phyloP scores from a whole-genome alignment of 2,797 vertebrate genomes.

The Psittacula echo region DNA sequence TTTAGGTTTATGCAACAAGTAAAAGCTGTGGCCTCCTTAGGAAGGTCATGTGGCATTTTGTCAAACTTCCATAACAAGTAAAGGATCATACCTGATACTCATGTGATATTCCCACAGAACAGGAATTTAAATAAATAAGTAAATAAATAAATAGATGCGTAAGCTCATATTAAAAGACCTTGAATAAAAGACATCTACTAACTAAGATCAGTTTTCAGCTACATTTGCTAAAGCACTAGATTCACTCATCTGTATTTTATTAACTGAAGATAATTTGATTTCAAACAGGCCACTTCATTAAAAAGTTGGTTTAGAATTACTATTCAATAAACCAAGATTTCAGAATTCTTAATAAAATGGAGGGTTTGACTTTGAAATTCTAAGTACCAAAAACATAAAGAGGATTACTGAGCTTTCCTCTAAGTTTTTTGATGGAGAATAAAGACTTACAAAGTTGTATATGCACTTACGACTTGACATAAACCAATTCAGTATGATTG shows the following conservation, averaged over 20 bases:
- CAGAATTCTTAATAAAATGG: background rate
- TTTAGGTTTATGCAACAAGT: background rate
- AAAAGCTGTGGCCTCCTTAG: background rate
- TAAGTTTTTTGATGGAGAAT: slow-evolving; percentile 5
- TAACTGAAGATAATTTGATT: background rate
- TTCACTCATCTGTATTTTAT: background rate
- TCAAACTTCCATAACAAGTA: background rate
- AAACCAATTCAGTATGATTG: slow-evolving; percentile 31
- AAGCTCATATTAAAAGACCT: background rate
- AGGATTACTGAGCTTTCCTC: background rate
- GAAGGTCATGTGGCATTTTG: background rate
- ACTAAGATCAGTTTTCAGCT: background rate
- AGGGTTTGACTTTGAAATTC: background rate
- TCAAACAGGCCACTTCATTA: background rate
- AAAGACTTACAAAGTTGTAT: background rate
- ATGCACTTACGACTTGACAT: background rate
- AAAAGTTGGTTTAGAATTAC: background rate
- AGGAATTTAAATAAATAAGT: background rate
- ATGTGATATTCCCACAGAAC: background rate
- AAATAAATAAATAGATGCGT: background rate
- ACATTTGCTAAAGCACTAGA: background rate
- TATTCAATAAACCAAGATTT: background rate
- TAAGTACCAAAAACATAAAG: background rate
- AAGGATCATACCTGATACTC: background rate
- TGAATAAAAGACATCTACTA: background rate